phyloP scores from a whole-genome alignment of 1,140 invertebrate genomes.

The Colletes latitarsis region DNA sequence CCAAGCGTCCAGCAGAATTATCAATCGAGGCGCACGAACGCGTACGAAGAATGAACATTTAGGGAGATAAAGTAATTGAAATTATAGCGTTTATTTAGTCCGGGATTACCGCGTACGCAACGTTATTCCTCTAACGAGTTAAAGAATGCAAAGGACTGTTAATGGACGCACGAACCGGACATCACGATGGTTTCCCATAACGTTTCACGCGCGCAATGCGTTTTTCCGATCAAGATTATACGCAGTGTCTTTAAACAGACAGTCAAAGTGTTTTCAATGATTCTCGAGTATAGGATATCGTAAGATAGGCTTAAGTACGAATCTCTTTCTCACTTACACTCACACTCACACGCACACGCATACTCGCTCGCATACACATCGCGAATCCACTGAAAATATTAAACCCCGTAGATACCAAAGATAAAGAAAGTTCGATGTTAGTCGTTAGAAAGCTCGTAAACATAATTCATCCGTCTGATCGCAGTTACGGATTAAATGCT shows the following conservation, averaged over 20 bases:
- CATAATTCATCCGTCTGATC: slow-evolving; percentile 47
- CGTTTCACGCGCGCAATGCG: slow-evolving; percentile 11
- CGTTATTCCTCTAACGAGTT: too few relatives aligned
- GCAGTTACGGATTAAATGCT: slow-evolving; percentile 37
- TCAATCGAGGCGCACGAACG: slow-evolving; percentile 32
- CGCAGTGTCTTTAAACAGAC: slow-evolving; percentile 12
- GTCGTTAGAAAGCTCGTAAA: slow-evolving; percentile 62
- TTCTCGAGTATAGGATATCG: slow-evolving; percentile 34
- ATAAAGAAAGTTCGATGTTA: slow-evolving; percentile 69
- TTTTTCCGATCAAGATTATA: slow-evolving; percentile 12
- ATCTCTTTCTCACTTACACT: slow-evolving; percentile 15
- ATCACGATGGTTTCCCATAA: too few relatives aligned
- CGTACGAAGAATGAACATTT: neutral
- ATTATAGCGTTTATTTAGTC: too few relatives aligned
- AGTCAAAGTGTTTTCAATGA: slow-evolving; percentile 35
- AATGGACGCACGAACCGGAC: neutral
- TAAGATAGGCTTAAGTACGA: slow-evolving; percentile 35
- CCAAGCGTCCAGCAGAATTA: slow-evolving; percentile 33
- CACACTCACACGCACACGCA: neutral
- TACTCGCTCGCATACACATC: neutral
- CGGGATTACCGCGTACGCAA: too few relatives aligned
- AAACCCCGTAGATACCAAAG: slow-evolving; percentile 71
- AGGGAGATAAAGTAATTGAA: neutral
- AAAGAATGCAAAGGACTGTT: too few relatives aligned
- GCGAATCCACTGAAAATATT: slow-evolving; percentile 49